phyloP scores from a whole-genome alignment of 2,113 vertebrate species.

The Asarcornis scutulata region DNA sequence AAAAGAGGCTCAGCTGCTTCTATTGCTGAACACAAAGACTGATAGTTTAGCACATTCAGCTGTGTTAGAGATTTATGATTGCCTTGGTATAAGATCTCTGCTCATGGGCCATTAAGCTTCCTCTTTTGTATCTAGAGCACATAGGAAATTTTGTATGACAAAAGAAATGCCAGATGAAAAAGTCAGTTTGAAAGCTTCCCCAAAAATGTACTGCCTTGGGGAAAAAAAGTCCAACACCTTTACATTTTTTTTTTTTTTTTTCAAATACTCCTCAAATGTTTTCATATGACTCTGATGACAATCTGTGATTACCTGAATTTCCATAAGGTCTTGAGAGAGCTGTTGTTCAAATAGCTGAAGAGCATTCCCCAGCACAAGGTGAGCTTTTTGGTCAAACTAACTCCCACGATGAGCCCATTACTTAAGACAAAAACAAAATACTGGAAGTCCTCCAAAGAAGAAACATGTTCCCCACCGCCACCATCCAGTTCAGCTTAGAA shows the following conservation, averaged over 20 bases:
- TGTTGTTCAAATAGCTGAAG: not conserved
- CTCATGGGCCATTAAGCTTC: not conserved
- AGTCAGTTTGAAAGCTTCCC: not conserved
- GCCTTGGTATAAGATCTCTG: not conserved
- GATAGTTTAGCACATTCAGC: not conserved
- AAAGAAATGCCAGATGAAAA: not conserved
- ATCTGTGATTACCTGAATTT: not conserved
- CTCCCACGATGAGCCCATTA: not conserved
- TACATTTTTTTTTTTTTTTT: not conserved
- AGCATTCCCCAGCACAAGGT: not conserved
- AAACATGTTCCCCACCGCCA: not conserved
- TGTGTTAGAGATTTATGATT: not conserved
- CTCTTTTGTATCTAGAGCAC: not conserved
- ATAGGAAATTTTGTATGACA: not conserved
- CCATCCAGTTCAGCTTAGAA: not conserved
- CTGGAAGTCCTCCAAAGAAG: not conserved
- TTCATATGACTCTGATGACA: not conserved
- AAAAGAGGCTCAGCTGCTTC: not conserved
- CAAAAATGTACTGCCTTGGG: not conserved
- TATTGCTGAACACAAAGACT: not conserved
- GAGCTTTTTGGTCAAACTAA: not conserved
- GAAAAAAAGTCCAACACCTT: not conserved
- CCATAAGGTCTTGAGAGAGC: not conserved
- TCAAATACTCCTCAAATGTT: not conserved
- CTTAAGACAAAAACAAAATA: not conserved